phyloP scores from a whole-genome alignment of 2,797 vertebrate species.

The Chaetophractus vellerosus region DNA sequence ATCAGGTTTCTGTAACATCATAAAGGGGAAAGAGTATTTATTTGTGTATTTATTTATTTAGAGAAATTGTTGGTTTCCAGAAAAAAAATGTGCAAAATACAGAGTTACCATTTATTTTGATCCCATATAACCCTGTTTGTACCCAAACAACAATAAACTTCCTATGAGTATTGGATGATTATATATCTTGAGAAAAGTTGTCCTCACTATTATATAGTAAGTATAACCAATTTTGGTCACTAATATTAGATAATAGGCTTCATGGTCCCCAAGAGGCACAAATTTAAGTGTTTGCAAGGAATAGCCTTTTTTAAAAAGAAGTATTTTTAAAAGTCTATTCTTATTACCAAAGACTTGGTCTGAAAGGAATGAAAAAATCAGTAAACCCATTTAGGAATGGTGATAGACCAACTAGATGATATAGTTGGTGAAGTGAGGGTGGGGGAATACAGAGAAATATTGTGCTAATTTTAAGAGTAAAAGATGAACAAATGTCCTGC shows the following conservation, averaged over 20 bases:
- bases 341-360: constrained; percentile 16
- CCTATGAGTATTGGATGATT: not conserved
- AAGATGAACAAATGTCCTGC: not conserved
- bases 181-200: not conserved
- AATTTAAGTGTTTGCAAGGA: not conserved
- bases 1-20: too few species aligned
- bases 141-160: not conserved
- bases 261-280: not conserved
- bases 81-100: too few species aligned
- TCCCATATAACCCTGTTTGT: not conserved
- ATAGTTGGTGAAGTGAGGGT: not conserved
- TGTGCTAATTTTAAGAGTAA: not conserved
- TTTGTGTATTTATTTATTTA: too few species aligned
- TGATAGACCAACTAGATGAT: not conserved
- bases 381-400: not conserved
- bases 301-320: not conserved
- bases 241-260: not conserved
- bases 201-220: not conserved
- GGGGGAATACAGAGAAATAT: not conserved
- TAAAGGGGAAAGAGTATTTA: not conserved
- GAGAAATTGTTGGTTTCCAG: too few species aligned
- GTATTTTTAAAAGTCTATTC: constrained; percentile 57
- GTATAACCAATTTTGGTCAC: not conserved
- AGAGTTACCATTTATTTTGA: not conserved
- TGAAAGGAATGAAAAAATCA: constrained; percentile 38